A percentile compares a stretch with the other conserved stretches of the same genome.
Conservation (phyloP, 2,797 vertebrate species). For the Pseudochirops corinnae region DNA sequence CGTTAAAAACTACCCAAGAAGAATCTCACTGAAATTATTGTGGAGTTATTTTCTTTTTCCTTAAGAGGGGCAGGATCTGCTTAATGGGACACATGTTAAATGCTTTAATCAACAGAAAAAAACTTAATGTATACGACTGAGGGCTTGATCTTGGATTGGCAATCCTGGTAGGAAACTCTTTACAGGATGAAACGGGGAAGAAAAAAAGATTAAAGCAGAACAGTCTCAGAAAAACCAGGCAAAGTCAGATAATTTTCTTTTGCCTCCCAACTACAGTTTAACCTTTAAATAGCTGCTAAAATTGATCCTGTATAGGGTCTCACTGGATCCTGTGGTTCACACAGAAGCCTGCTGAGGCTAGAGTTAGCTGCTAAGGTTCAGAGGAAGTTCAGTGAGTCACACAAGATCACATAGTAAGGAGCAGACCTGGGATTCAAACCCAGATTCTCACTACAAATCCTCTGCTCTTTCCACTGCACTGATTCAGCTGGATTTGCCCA, state of each 20-base stretch:
- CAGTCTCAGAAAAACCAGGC: background rate
- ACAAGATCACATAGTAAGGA: background rate
- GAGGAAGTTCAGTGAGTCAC: background rate
- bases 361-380: background rate
- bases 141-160: background rate
- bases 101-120: background rate
- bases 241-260: background rate
- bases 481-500: background rate
- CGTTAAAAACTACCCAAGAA: background rate
- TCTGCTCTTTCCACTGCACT: background rate
- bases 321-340: background rate
- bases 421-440: background rate
- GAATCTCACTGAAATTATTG: background rate
- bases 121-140: background rate
- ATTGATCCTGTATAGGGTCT: background rate
- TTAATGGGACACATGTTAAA: background rate
- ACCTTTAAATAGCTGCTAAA: background rate
- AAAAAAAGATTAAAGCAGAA: background rate
- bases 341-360: background rate
- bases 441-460: background rate
- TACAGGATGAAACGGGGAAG: background rate
- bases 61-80: background rate
- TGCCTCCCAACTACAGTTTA: background rate
- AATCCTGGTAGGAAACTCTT: background rate
- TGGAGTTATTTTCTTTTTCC: background rate